These are phyloP conservation scores for Ceyx margarethae DNA, from an alignment of 2,113 vertebrate species.

Conservation along the genomic window DNA sequence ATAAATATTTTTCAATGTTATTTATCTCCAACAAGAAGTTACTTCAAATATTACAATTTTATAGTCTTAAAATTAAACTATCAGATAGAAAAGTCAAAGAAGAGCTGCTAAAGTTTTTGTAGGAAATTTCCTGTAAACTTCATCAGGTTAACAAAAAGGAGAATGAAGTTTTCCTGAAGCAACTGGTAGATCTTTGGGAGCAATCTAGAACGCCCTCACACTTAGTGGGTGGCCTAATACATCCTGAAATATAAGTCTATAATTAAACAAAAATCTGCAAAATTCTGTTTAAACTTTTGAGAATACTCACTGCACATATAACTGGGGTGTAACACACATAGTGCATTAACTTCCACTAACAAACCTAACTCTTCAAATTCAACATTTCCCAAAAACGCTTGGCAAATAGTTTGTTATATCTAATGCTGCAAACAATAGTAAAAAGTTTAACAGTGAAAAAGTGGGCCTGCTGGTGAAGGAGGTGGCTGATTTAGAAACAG, in stretches of 20 bases:
- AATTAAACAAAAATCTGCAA: slow-evolving; percentile 31
- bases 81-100: background rate
- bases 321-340: background rate
- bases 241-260: background rate
- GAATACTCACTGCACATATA: background rate
- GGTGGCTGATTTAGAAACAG: background rate
- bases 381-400: background rate
- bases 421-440: background rate
- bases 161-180: background rate
- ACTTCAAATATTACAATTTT: background rate
- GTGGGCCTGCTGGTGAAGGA: background rate
- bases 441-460: background rate
- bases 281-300: slow-evolving; percentile 3
- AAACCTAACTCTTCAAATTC: background rate
- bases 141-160: background rate
- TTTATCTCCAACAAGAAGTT: background rate
- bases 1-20: background rate
- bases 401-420: background rate
- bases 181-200: background rate
- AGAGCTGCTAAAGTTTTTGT: background rate
- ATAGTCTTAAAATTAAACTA: background rate
- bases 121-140: background rate
- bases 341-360: background rate
- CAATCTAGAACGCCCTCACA: slow-evolving; percentile 15
- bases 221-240: slow-evolving; percentile 1